Percentiles rank a stretch among this genome's conserved stretches.
Conservation (phyloP, 2,113 vertebrate species). For the Alligator mississippiensis region DNA sequence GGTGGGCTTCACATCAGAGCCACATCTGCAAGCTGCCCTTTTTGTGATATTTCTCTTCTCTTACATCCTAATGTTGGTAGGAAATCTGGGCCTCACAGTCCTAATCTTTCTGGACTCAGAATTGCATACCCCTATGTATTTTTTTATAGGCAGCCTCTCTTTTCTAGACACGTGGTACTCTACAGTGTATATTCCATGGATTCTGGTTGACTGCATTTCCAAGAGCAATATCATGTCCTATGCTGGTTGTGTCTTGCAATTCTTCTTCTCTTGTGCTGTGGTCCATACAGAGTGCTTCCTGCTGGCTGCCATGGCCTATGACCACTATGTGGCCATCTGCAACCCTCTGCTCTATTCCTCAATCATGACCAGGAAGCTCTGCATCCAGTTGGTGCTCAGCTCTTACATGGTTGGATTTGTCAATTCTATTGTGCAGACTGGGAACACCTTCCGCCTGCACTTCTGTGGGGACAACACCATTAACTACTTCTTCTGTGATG, state of each 20-base stretch:
- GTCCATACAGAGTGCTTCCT: too few species aligned
- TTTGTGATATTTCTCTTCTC: constrained; percentile 54
- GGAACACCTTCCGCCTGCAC: constrained; percentile 54
- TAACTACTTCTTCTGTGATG: constrained; percentile 68
- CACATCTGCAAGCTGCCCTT: background rate
- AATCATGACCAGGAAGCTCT: constrained; percentile 34
- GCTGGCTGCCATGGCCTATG: too few species aligned
- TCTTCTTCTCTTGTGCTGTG: too few species aligned
- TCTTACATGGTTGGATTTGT: constrained; percentile 52
- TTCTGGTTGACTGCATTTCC: constrained; percentile 25
- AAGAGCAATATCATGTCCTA: too few species aligned
- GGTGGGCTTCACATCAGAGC: constrained; percentile 36
- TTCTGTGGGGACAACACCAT: constrained; percentile 60
- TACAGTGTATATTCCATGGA: constrained; percentile 46
- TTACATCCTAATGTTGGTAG: constrained; percentile 36
- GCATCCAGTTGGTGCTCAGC: constrained; percentile 11
- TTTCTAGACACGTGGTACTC: constrained; percentile 64
- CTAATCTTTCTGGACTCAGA: constrained; percentile 38
- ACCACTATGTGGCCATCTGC: constrained; percentile 18
- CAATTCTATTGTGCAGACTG: constrained; percentile 51
- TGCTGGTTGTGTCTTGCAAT: too few species aligned
- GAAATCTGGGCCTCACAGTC: constrained; percentile 38
- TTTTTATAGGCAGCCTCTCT: constrained; percentile 59
- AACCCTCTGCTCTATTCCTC: constrained; percentile 55
- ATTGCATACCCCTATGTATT: constrained; percentile 60